These are phyloP conservation scores for Leptinotarsa rubiginosa DNA, from an alignment of 2,888 invertebrate genomes.

Conservation along the genomic window DNA sequence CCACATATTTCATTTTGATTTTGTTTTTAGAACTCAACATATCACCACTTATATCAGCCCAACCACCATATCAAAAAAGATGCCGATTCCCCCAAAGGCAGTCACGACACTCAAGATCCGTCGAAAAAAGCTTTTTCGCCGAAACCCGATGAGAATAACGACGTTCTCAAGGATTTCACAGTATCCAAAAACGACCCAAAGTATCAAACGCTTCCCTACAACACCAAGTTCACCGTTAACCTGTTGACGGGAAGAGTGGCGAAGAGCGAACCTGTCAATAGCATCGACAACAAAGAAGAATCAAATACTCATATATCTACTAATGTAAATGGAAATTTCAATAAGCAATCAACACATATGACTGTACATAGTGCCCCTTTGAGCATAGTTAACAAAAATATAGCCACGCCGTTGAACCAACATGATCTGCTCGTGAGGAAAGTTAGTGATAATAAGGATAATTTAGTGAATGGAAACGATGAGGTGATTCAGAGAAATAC, in stretches of 20 bases:
- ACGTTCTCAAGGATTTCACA: slow-evolving; percentile 76
- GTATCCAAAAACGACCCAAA: slow-evolving; percentile 89
- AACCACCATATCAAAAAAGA: slow-evolving; percentile 62
- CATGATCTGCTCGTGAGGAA: slow-evolving; percentile 62
- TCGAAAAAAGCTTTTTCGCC: slow-evolving; percentile 54
- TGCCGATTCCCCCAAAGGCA: slow-evolving; percentile 53
- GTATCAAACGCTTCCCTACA: slow-evolving; percentile 92
- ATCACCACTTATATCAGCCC: slow-evolving; percentile 63
- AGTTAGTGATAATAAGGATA: slow-evolving; percentile 51
- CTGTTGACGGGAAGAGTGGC: slow-evolving; percentile 64
- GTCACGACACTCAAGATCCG: slow-evolving; percentile 54
- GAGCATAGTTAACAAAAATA: slow-evolving; percentile 73
- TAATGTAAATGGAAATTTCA: slow-evolving; percentile 63
- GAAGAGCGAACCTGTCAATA: slow-evolving; percentile 54
- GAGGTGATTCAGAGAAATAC: slow-evolving; percentile 40
- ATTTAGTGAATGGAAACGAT: slow-evolving; percentile 30
- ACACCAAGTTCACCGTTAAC: slow-evolving; percentile 83
- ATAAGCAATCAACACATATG: slow-evolving; percentile 64
- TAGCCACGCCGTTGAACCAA: slow-evolving; percentile 75
- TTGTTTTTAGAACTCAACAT: slow-evolving; percentile 61
- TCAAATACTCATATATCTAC: slow-evolving; percentile 54
- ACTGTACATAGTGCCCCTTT: slow-evolving; percentile 71
- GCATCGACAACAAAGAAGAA: slow-evolving; percentile 55
- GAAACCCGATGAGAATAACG: slow-evolving; percentile 56
- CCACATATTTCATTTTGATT: not conserved